Percentiles rank a stretch among this genome's conserved stretches.
These are phyloP conservation scores for Manis pentadactyla DNA, from an alignment of 2,797 vertebrate species.

Conservation along the genomic window DNA sequence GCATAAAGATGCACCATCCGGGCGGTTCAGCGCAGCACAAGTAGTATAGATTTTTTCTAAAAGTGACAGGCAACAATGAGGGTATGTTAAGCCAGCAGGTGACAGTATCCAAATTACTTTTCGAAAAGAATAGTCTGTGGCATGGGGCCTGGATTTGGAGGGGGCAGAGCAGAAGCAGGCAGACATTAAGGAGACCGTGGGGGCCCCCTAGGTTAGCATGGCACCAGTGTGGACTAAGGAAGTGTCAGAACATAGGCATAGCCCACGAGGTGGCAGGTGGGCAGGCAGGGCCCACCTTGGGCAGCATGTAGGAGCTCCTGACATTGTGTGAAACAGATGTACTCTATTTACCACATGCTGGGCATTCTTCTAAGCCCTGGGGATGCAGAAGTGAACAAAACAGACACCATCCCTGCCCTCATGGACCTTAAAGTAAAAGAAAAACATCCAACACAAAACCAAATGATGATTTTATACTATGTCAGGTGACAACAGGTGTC, in stretches of 20 bases:
- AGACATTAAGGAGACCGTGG: neutral
- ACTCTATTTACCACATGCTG: rapidly evolving
- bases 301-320: rapidly evolving
- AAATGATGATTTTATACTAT: neutral
- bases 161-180: too few species aligned
- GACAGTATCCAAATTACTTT: rapidly evolving
- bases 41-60: neutral
- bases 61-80: neutral
- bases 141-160: neutral
- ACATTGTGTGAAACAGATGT: neutral
- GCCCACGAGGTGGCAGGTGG: rapidly evolving
- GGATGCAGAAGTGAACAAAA: neutral
- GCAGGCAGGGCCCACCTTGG: rapidly evolving
- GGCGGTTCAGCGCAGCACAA: neutral
- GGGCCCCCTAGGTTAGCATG: neutral
- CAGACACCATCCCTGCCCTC: neutral
- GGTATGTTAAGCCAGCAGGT: neutral
- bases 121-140: neutral
- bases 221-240: too few species aligned
- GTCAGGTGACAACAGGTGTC: neutral
- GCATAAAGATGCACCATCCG: neutral
- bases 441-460: neutral
- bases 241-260: rapidly evolving
- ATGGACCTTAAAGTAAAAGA: neutral
- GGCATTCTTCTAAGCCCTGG: neutral